These are phyloP conservation scores for Sebastes steindachneri DNA, from an alignment of 2,797 vertebrate genomes.

Conservation along the genomic window DNA sequence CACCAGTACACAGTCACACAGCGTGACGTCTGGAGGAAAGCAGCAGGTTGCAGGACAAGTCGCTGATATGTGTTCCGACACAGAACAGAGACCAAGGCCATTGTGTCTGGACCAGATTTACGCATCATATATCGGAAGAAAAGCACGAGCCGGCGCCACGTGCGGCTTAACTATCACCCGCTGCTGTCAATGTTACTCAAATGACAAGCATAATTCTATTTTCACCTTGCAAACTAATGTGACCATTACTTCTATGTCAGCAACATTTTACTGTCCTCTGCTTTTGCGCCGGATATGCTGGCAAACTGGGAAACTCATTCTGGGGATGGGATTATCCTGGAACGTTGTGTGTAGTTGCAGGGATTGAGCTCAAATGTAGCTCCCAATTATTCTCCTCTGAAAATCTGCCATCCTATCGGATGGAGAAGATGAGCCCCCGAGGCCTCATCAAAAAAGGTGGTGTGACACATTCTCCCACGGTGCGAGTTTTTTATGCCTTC, in stretches of 20 bases:
- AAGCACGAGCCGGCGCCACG: slow-evolving; percentile 5
- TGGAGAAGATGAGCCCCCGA: slow-evolving; percentile 7
- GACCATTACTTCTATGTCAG: slow-evolving; percentile 62
- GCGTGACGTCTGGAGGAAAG: slow-evolving; percentile 51
- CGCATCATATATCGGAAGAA: slow-evolving; percentile 38
- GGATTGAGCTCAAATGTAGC: slow-evolving; percentile 26
- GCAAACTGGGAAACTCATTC: slow-evolving; percentile 46
- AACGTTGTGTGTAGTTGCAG: background rate
- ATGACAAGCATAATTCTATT: slow-evolving; percentile 60
- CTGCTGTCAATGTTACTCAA: slow-evolving; percentile 65
- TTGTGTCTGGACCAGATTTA: slow-evolving; percentile 37
- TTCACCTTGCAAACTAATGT: slow-evolving; percentile 70
- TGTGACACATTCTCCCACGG: slow-evolving; percentile 29
- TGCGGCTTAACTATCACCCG: slow-evolving; percentile 11
- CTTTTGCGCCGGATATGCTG: slow-evolving; percentile 16
- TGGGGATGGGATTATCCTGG: slow-evolving; percentile 41
- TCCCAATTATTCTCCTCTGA: slow-evolving; percentile 32
- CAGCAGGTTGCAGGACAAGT: slow-evolving; percentile 56
- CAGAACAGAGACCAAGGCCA: slow-evolving; percentile 24
- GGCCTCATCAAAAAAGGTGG: slow-evolving; percentile 40
- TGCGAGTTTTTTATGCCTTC: slow-evolving; percentile 15
- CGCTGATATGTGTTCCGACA: slow-evolving; percentile 36
- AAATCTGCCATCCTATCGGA: slow-evolving; percentile 28
- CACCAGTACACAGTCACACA: slow-evolving; percentile 45
- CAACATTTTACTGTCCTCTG: slow-evolving; percentile 56